Evolutionary conservation across 2,888 invertebrate genomes (phyloP), one percentile per base, ranked within the genome.

Genomic region (Ditylenchus weischeri): DNA sequence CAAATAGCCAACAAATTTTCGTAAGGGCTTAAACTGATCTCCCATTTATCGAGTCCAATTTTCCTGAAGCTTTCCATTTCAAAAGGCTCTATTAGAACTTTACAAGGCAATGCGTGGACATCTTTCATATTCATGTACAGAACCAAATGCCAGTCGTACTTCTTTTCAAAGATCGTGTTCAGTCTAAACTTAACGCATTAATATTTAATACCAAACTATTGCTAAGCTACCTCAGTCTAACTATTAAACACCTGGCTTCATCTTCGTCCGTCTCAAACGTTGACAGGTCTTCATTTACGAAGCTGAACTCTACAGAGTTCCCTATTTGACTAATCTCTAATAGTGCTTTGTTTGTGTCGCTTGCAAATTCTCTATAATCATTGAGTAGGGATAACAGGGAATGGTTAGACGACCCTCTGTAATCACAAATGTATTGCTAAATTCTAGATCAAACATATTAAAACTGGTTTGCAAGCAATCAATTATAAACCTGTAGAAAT

Each of bases 251-350:
- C 1, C 65, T 11, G 15, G 64, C 7, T 21, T 64, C 23, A 19
- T 61, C 43, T n/a, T 64, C 64, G 64, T 62, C 64, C n/a, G 29
- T 19, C 35, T 62, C 36, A 61, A 64, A 19, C 36, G 18, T 18
- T 13, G 21, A 29, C 3, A 72, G 67, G 3, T 59, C 71, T 4
- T 50, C 35, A 43, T 72, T 69, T 3, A 71, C 21, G 18, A 65
- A 35, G 21, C 57, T 49, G 10, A 57, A 69, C 60, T 60, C 60
- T 8, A 43, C 21, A 15, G 60, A 38, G 18, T 35, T 60, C 43
- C 43, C 43, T 38, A 60, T 35, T 21, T 23, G 21, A 1, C 21
- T 10, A 35, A 60, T 60, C 47, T 60, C 60, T 35, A 43, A 21
- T 35, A 60, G 60, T 8, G 47, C 60, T 13, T 21, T 35, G 36